A percentile compares a stretch with the other conserved stretches of the same genome.
Conservation (phyloP, 2,888 invertebrate genomes). For the Drosophila incognita region DNA sequence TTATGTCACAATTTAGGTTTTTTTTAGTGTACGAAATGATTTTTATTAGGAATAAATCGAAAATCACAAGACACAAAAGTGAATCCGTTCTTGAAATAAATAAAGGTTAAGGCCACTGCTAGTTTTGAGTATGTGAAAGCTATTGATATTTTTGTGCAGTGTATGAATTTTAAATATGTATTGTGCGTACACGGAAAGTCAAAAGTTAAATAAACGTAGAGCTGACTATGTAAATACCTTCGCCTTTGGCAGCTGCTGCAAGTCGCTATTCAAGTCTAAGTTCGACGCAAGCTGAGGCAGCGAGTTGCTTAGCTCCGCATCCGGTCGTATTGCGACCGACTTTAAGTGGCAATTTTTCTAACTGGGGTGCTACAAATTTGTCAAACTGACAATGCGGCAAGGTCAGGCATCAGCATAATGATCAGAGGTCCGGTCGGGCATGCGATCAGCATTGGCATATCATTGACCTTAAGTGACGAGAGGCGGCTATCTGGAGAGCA, state of each 20-base stretch:
- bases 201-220: slow-evolving; percentile 42
- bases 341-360: slow-evolving; percentile 69
- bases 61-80: background rate
- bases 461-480: slow-evolving; percentile 74
- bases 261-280: slow-evolving; percentile 37
- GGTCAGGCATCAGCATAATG: slow-evolving; percentile 56
- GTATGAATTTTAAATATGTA: slow-evolving; percentile 3
- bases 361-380: slow-evolving; percentile 74
- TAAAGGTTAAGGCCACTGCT: background rate
- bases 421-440: slow-evolving; percentile 41
- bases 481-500: slow-evolving; percentile 57
- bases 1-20: background rate
- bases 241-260: slow-evolving; percentile 18
- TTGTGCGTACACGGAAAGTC: slow-evolving; percentile 29
- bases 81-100: background rate
- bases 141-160: slow-evolving; percentile 1
- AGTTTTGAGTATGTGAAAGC: background rate
- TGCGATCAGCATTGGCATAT: slow-evolving; percentile 63
- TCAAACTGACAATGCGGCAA: slow-evolving; percentile 76
- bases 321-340: slow-evolving; percentile 67
- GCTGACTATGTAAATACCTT: slow-evolving; percentile 51
- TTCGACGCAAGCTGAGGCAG: slow-evolving; percentile 23
- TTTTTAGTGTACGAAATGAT: background rate
- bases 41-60: background rate
- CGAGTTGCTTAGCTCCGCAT: slow-evolving; percentile 42